Conservation (phyloP, 2,888 invertebrate genomes). For the Drosophila putrida region DNA sequence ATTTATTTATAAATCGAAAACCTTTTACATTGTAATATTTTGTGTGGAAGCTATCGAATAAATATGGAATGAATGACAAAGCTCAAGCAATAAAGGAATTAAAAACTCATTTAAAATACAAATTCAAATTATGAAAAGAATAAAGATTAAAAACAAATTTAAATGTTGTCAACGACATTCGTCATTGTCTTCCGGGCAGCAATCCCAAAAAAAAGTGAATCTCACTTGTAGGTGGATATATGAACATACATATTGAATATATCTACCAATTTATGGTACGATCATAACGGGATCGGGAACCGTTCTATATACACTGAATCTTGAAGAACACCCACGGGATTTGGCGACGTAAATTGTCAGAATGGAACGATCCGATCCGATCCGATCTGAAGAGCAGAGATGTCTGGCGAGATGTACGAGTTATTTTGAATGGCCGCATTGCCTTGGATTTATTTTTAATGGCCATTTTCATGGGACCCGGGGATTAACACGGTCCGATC, state of each 20-base stretch:
- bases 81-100: conserved; percentile 46
- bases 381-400: no score
- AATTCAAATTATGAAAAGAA: conserved; percentile 38
- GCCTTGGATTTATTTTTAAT: conserved; percentile 74
- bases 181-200: conserved; percentile 55
- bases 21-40: conserved; percentile 13
- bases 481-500: conserved; percentile 68
- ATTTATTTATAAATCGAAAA: conserved; percentile 2
- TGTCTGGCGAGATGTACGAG: conserved; percentile 43
- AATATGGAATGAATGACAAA: conserved; percentile 11
- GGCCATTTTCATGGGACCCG: conserved; percentile 65
- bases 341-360: conserved; percentile 50
- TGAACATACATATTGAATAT: not conserved
- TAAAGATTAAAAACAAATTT: conserved; percentile 31
- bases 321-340: conserved; percentile 43
- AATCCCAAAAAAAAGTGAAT: conserved; percentile 8
- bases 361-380: conserved; percentile 43
- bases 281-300: conserved; percentile 24
- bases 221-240: not conserved
- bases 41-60: conserved; percentile 17
- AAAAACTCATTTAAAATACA: conserved; percentile 40
- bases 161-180: conserved; percentile 44
- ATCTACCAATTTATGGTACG: conserved; percentile 17
- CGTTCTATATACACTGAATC: conserved; percentile 6
- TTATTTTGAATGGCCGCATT: conserved; percentile 62